A percentile compares a stretch with the other conserved stretches of the same genome.
Evolutionary conservation across 1,140 invertebrate species (phyloP).

Genomic region (Bombus superbus): DNA sequence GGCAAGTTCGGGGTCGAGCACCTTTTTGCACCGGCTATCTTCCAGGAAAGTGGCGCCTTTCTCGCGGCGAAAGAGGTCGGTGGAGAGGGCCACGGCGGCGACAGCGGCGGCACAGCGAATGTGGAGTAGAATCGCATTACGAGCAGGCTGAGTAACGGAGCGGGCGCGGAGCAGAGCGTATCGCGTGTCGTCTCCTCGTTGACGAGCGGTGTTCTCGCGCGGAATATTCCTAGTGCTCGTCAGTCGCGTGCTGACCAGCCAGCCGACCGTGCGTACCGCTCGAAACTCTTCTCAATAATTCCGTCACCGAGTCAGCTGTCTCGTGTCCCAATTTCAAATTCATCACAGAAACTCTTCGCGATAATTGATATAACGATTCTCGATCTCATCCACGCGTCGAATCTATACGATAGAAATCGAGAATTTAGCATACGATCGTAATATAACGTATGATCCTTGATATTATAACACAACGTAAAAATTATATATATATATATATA

Average conservation of each 20-base stretch:
- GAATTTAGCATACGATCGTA: background rate
- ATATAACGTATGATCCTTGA: too few species aligned
- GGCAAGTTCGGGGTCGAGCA: slow-evolving; percentile 36
- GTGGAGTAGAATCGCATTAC: slow-evolving; percentile 75
- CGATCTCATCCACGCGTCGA: background rate
- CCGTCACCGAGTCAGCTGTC: background rate
- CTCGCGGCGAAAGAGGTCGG: slow-evolving; percentile 38
- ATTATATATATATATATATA: background rate
- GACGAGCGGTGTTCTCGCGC: slow-evolving; percentile 41
- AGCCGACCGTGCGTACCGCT: slow-evolving; percentile 58
- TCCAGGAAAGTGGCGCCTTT: slow-evolving; percentile 48
- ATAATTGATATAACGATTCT: background rate
- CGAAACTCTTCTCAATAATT: background rate
- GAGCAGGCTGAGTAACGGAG: slow-evolving; percentile 74
- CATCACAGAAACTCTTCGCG: slow-evolving; percentile 49
- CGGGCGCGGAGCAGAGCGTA: slow-evolving; percentile 72
- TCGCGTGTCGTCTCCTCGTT: slow-evolving; percentile 66
- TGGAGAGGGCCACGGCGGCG: background rate
- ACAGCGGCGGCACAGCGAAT: slow-evolving; percentile 64
- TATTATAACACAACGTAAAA: background rate
- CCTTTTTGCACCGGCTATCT: slow-evolving; percentile 15
- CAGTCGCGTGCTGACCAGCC: slow-evolving; percentile 75
- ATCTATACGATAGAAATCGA: too few species aligned
- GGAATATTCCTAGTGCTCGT: slow-evolving; percentile 27
- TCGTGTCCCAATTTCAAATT: background rate